Conservation (phyloP, 2,113 vertebrate species). For the Murina feae region DNA sequence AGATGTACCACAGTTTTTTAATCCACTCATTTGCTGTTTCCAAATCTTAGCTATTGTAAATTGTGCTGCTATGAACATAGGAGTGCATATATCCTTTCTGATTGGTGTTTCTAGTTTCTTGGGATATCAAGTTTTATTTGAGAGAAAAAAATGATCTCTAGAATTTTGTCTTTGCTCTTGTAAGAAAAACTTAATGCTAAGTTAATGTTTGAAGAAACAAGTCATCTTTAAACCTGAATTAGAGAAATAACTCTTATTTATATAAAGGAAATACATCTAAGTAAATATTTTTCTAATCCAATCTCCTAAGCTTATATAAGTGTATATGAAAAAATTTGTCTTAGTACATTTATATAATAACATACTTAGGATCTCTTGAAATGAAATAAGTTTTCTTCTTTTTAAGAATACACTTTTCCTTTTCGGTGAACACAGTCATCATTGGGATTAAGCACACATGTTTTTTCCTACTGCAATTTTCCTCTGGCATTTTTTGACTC, state of each 20-base stretch:
- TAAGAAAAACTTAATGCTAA: neutral
- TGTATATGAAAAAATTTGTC: neutral
- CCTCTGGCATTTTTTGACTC: neutral
- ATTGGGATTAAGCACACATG: neutral
- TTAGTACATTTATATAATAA: neutral
- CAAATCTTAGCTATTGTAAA: too few relatives aligned
- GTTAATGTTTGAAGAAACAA: neutral
- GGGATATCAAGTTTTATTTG: neutral
- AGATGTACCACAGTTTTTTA: too few relatives aligned
- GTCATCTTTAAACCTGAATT: neutral
- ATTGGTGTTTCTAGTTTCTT: too few relatives aligned
- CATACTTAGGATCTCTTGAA: neutral
- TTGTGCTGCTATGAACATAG: too few relatives aligned
- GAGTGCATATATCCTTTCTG: too few relatives aligned
- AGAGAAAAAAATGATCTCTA: neutral
- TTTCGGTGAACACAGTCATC: neutral
- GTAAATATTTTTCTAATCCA: neutral
- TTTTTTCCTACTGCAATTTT: neutral
- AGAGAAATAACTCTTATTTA: neutral
- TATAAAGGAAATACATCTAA: neutral
- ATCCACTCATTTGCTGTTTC: too few relatives aligned
- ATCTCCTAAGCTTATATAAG: neutral
- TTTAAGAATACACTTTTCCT: neutral
- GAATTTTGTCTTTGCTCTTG: neutral
- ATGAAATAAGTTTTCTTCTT: neutral